These are phyloP conservation scores for Nycticebus coucang DNA, from an alignment of 2,113 vertebrate genomes.

Conservation along the genomic window DNA sequence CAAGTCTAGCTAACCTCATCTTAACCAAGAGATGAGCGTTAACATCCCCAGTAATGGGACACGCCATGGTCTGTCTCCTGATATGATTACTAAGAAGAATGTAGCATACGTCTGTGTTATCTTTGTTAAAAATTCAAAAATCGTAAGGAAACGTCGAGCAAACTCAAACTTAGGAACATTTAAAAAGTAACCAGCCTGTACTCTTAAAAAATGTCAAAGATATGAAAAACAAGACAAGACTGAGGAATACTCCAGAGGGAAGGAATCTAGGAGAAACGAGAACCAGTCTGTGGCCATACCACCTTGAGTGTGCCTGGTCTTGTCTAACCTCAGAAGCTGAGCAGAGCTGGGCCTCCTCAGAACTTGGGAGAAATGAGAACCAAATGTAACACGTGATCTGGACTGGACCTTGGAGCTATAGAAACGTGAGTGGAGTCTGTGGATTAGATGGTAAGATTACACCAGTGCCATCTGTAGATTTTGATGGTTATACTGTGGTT, in stretches of 20 bases:
- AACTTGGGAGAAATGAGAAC: not conserved
- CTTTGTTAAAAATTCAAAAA: conserved; percentile 11
- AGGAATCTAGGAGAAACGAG: not conserved
- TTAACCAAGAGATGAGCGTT: not conserved
- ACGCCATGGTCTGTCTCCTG: not conserved
- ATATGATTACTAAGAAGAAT: not conserved
- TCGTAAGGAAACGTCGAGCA: not conserved
- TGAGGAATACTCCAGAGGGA: not conserved
- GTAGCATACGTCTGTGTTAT: not conserved
- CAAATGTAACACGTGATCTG: not conserved
- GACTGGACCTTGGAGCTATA: not conserved
- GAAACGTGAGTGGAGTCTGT: not conserved
- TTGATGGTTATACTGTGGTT: not conserved
- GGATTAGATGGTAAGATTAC: not conserved
- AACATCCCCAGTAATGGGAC: not conserved
- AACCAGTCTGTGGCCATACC: not conserved
- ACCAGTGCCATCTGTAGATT: not conserved
- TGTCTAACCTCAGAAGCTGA: not conserved
- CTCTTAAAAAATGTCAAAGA: not conserved
- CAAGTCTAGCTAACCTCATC: not conserved
- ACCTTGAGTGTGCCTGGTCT: not conserved
- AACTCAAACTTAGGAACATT: not conserved
- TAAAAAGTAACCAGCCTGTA: not conserved
- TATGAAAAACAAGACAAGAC: not conserved
- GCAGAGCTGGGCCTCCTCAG: not conserved